Percentiles rank a stretch among this genome's conserved stretches.
phyloP scores from a whole-genome alignment of 2,888 invertebrate species.

The Bedellia somnulentella region DNA sequence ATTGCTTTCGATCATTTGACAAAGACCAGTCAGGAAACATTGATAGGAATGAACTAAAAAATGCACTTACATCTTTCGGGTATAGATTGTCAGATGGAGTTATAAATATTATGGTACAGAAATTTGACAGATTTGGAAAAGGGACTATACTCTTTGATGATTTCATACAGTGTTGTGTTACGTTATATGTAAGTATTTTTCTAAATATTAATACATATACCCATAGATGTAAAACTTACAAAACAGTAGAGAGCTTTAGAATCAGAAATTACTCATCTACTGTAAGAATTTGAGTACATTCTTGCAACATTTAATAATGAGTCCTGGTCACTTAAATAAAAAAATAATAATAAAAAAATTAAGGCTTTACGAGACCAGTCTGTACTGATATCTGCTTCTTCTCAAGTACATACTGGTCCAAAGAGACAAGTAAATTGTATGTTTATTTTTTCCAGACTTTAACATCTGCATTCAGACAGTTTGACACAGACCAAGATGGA shows the following conservation, averaged over 20 bases:
- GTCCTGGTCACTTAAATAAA: too few species aligned
- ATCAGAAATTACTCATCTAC: too few species aligned
- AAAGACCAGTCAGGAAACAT: conserved; percentile 91
- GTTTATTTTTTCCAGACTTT: conserved; percentile 80
- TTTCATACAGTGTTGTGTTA: conserved; percentile 95
- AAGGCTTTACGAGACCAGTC: too few species aligned
- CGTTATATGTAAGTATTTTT: conserved; percentile 78
- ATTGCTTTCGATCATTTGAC: conserved; percentile 93
- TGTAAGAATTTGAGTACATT: too few species aligned
- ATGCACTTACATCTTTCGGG: conserved; percentile 88
- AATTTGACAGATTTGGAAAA: conserved; percentile 91
- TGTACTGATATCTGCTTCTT: too few species aligned
- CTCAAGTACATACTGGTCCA: too few species aligned
- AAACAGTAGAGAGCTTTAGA: too few species aligned
- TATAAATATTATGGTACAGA: conserved; percentile 78
- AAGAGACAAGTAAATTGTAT: too few species aligned
- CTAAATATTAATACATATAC: too few species aligned
- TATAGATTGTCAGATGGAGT: conserved; percentile 83
- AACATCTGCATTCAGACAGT: conserved; percentile 83
- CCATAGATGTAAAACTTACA: too few species aligned
- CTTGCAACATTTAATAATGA: too few species aligned
- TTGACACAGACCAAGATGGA: conserved; percentile 93
- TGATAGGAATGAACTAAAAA: conserved; percentile 86
- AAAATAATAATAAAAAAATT: too few species aligned
- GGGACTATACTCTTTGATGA: conserved; percentile 96